phyloP scores from a whole-genome alignment of 2,113 vertebrate species.

The Clarias gariepinus region DNA sequence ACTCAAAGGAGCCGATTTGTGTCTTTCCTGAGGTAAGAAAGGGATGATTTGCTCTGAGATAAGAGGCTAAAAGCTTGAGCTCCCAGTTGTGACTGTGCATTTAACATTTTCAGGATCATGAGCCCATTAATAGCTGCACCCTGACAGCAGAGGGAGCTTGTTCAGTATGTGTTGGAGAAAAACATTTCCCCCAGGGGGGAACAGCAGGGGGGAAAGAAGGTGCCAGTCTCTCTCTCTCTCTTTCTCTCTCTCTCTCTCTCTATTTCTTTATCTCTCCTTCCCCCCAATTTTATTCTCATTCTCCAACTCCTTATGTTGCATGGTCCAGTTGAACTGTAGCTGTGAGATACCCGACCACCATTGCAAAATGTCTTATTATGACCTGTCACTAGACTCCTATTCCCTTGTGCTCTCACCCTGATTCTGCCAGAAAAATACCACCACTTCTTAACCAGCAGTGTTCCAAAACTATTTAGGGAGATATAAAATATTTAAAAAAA shows the following conservation, averaged over 20 bases:
- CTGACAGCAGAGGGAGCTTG: not conserved
- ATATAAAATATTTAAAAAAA: not conserved
- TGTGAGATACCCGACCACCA: slow-evolving; percentile 63
- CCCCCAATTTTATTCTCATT: slow-evolving; percentile 25
- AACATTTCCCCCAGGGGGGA: not conserved
- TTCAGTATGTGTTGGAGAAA: not conserved
- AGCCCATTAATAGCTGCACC: not conserved
- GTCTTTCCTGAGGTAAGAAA: slow-evolving; percentile 1
- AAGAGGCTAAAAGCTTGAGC: slow-evolving; percentile 3
- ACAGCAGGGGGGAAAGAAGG: not conserved
- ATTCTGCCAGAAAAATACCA: slow-evolving; percentile 9
- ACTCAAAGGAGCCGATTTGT: not conserved
- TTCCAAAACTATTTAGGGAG: slow-evolving; percentile 70
- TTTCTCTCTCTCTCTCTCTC: not conserved
- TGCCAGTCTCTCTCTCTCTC: not conserved
- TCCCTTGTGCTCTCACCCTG: not conserved
- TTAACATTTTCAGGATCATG: slow-evolving; percentile 12
- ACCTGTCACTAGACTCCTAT: slow-evolving; percentile 35
- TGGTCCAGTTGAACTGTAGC: slow-evolving; percentile 77
- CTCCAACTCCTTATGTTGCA: slow-evolving; percentile 49
- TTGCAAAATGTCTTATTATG: slow-evolving; percentile 59
- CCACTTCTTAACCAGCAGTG: slow-evolving; percentile 62
- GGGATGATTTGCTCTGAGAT: slow-evolving; percentile 15
- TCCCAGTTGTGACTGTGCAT: not conserved
- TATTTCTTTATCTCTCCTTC: not conserved